These are phyloP conservation scores for Dascyllus trimaculatus DNA, from an alignment of 2,113 vertebrate genomes.

Conservation along the genomic window DNA sequence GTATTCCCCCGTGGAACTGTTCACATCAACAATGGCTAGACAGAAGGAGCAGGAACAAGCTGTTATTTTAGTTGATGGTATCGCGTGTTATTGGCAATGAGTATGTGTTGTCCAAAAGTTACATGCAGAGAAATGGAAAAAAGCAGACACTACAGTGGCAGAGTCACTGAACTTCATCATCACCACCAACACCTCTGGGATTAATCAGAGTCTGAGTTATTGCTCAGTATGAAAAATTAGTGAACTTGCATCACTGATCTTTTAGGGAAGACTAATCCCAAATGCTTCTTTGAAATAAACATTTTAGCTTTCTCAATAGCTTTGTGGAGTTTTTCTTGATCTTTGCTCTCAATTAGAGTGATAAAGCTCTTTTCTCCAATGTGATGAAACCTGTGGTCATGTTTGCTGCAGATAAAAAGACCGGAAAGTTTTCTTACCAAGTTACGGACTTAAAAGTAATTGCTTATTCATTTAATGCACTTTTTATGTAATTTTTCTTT, in stretches of 20 bases:
- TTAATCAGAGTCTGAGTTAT: background rate
- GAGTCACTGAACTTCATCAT: background rate
- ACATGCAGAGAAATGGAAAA: conserved; percentile 7
- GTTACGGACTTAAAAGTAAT: conserved; percentile 19
- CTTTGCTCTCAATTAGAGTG: conserved; percentile 58
- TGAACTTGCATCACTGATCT: background rate
- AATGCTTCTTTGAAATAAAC: conserved; percentile 27
- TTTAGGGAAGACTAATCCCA: background rate
- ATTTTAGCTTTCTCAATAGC: conserved; percentile 7
- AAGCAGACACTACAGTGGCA: background rate
- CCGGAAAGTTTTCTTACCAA: conserved; percentile 13
- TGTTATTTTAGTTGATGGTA: conserved; percentile 32
- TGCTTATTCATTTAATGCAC: too few species aligned
- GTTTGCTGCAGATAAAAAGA: conserved; percentile 51
- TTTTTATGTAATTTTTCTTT: conserved; percentile 19
- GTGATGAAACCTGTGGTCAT: conserved; percentile 26
- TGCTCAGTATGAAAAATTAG: background rate
- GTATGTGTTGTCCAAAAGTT: conserved; percentile 7
- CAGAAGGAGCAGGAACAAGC: conserved; percentile 63
- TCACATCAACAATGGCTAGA: conserved; percentile 73
- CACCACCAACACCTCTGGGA: background rate
- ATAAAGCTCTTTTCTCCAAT: conserved; percentile 25
- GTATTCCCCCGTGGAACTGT: conserved; percentile 76
- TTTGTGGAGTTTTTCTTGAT: conserved; percentile 11
- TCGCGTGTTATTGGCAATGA: conserved; percentile 4